phyloP scores from a whole-genome alignment of 2,888 invertebrate species.

The Synergus japonicus region DNA sequence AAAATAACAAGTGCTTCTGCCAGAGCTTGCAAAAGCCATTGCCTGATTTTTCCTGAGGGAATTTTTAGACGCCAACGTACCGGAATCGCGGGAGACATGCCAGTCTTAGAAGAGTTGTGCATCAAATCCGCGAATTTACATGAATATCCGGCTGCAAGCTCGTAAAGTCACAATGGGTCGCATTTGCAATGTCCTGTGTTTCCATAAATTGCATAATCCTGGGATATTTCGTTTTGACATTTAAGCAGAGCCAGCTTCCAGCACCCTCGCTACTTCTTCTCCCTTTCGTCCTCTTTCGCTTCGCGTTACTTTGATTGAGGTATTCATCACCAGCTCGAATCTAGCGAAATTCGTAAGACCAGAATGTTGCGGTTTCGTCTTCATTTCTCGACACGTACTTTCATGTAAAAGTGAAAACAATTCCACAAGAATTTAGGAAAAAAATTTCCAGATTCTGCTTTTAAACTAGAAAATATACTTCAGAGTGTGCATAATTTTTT shows the following conservation, averaged over 20 bases:
- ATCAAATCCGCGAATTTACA: constrained; percentile 50
- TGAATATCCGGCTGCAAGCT: constrained; percentile 49
- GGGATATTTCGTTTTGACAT: constrained; percentile 44
- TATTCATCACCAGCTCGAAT: constrained; percentile 41
- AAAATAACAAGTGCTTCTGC: neutral
- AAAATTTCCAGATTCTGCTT: too few relatives aligned
- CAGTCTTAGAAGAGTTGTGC: constrained; percentile 44
- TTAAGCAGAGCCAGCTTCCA: constrained; percentile 27
- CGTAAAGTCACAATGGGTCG: constrained; percentile 50
- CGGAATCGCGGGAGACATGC: constrained; percentile 32
- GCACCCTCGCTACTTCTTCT: constrained; percentile 15
- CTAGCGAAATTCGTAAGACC: constrained; percentile 26
- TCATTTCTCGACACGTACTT: constrained; percentile 2
- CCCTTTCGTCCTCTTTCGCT: constrained; percentile 16
- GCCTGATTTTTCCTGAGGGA: constrained; percentile 23
- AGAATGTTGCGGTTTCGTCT: constrained; percentile 16
- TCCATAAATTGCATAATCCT: constrained; percentile 46
- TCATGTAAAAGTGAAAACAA: neutral
- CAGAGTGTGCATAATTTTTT: too few relatives aligned
- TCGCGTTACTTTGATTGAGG: constrained; percentile 42
- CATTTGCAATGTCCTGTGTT: constrained; percentile 47
- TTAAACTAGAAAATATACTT: too few relatives aligned
- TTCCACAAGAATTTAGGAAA: neutral
- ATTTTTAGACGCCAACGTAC: constrained; percentile 35
- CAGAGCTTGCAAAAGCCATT: constrained; percentile 7